Percentiles rank a stretch among this genome's conserved stretches.
Conservation (phyloP, 2,888 invertebrate genomes). For the Drosophila mercatorum region DNA sequence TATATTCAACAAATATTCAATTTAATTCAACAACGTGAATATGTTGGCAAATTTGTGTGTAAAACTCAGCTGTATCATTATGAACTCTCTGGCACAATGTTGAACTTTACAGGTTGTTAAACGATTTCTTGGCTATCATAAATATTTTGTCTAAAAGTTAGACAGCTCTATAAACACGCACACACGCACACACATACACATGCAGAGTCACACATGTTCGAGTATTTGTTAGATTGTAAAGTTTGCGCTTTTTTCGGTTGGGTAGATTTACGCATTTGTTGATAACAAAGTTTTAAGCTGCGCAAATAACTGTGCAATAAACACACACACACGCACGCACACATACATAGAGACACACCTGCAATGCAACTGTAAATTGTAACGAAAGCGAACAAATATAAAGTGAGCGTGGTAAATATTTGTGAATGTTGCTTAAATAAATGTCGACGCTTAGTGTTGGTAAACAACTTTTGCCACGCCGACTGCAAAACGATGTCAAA, state of each 20-base stretch:
- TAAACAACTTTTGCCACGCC: conserved; percentile 49
- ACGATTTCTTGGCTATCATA: conserved; percentile 72
- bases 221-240: conserved; percentile 61
- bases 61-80: conserved; percentile 20
- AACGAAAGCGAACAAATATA: conserved; percentile 38
- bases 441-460: conserved; percentile 48
- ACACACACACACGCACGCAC: conserved; percentile 27
- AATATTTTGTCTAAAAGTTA: conserved; percentile 74
- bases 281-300: conserved; percentile 76
- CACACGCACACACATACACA: conserved; percentile 1
- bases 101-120: conserved; percentile 61
- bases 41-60: conserved; percentile 18
- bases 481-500: conserved; percentile 67
- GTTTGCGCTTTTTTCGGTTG: conserved; percentile 62
- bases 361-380: conserved; percentile 23
- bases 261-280: conserved; percentile 77
- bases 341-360: no score
- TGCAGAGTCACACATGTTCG: conserved; percentile 18
- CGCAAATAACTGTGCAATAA: conserved; percentile 64
- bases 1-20: not conserved
- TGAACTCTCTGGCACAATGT: conserved; percentile 12
- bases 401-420: conserved; percentile 31
- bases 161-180: conserved; percentile 55
- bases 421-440: conserved; percentile 44
- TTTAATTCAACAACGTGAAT: not conserved